Conservation (phyloP, 2,888 invertebrate genomes). For the Muschampia plurimacula region DNA sequence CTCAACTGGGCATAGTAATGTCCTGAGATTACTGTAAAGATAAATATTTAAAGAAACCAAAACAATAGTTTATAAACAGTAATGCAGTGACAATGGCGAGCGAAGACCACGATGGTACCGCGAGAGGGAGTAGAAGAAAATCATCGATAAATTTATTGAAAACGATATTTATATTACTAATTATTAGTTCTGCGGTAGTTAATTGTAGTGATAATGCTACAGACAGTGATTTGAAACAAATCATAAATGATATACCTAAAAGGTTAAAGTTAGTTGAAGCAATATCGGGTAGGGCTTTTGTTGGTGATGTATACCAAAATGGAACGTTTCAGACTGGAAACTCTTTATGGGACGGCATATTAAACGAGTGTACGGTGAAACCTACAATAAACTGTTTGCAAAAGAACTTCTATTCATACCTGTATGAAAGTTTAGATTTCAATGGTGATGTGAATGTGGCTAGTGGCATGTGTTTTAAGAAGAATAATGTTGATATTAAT, state of each 20-base stretch:
- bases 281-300: slow-evolving; percentile 66
- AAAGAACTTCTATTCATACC: slow-evolving; percentile 90
- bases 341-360: slow-evolving; percentile 90
- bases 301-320: slow-evolving; percentile 73
- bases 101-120: slow-evolving; percentile 45
- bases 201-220: slow-evolving; percentile 57
- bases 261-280: slow-evolving; percentile 68
- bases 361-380: slow-evolving; percentile 88
- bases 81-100: slow-evolving; percentile 67
- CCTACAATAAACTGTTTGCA: slow-evolving; percentile 91
- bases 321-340: slow-evolving; percentile 86
- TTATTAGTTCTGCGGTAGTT: slow-evolving; percentile 56
- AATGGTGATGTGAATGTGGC: slow-evolving; percentile 88
- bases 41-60: slow-evolving; percentile 49
- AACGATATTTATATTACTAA: slow-evolving; percentile 60
- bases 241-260: slow-evolving; percentile 60
- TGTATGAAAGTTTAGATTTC: slow-evolving; percentile 88
- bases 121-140: slow-evolving; percentile 43
- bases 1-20: slow-evolving; percentile 46
- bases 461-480: slow-evolving; percentile 87
- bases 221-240: slow-evolving; percentile 50
- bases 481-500: slow-evolving; percentile 86
- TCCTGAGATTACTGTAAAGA: slow-evolving; percentile 49
- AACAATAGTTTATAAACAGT: slow-evolving; percentile 51
- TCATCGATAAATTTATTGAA: slow-evolving; percentile 39